Evolutionary conservation across 2,888 invertebrate species (phyloP).

Genomic region (Lysandra coridon): DNA sequence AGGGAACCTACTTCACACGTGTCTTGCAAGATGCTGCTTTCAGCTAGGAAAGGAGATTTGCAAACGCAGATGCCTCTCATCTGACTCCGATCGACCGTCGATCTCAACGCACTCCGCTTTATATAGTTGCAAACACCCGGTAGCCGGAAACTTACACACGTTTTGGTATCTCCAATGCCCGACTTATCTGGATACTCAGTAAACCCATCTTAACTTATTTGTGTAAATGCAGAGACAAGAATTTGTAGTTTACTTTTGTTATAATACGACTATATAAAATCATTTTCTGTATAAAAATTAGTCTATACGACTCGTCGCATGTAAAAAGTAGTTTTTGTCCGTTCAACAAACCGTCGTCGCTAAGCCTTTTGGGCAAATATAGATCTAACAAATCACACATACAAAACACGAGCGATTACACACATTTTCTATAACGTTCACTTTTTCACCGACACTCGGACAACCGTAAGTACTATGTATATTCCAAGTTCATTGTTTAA

Average conservation of each 20-base stretch:
- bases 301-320: conserved; percentile 1
- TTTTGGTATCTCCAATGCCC: conserved; percentile 44
- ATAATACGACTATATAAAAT: conserved; percentile 13
- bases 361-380: conserved; percentile 4
- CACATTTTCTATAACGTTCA: conserved; percentile 23
- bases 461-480: conserved; percentile 32
- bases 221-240: conserved; percentile 75
- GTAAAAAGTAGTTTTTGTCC: conserved; percentile 22
- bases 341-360: conserved; percentile 17
- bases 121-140: background rate
- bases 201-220: conserved; percentile 64
- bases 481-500: conserved; percentile 28
- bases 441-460: conserved; percentile 23
- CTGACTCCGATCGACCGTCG: conserved; percentile 54
- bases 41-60: conserved; percentile 67
- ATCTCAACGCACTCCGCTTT: background rate
- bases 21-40: conserved; percentile 65
- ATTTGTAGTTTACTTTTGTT: conserved; percentile 42
- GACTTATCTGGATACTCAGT: conserved; percentile 46
- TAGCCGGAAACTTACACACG: conserved; percentile 21
- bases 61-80: conserved; percentile 48
- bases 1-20: conserved; percentile 59
- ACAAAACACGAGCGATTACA: conserved; percentile 15
- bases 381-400: conserved; percentile 27
- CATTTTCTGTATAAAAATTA: conserved; percentile 24